Conservation (phyloP, 2,113 vertebrate species). For the Grantiella picta region DNA sequence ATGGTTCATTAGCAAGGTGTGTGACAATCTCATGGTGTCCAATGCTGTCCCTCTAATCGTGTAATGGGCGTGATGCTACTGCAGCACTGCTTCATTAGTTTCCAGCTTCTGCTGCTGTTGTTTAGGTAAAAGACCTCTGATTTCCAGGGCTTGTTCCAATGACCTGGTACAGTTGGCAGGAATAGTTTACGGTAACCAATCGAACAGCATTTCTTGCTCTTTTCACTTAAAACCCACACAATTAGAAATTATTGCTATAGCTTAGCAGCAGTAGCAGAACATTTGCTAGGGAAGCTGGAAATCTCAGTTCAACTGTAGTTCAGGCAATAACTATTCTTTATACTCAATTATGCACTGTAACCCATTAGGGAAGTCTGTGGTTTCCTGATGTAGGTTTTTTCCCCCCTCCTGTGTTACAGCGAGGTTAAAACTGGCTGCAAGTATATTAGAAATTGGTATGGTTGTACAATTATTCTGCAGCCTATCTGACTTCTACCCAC, state of each 20-base stretch:
- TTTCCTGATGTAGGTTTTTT: conserved; percentile 42
- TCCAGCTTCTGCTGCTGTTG: not conserved
- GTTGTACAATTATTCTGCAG: not conserved
- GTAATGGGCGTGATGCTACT: conserved; percentile 41
- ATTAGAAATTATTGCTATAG: conserved; percentile 58
- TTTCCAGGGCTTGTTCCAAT: conserved; percentile 22
- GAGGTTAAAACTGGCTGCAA: conserved; percentile 17
- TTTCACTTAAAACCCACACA: conserved; percentile 62
- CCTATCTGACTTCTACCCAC: not conserved
- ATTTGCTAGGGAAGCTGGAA: conserved; percentile 63
- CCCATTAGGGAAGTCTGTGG: conserved; percentile 68
- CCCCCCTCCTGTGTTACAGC: not conserved
- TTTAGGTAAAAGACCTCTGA: conserved; percentile 21
- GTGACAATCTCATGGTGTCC: conserved; percentile 31
- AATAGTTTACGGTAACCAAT: conserved; percentile 26
- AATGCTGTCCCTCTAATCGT: conserved; percentile 22
- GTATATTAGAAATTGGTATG: not conserved
- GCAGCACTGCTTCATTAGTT: conserved; percentile 46
- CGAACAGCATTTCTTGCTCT: conserved; percentile 48
- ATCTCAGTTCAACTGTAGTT: conserved; percentile 70
- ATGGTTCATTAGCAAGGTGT: conserved; percentile 62
- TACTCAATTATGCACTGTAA: conserved; percentile 67
- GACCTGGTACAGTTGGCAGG: not conserved
- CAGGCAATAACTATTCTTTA: conserved; percentile 70
- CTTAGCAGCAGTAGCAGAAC: conserved; percentile 55